phyloP scores from a whole-genome alignment of 1,140 invertebrate genomes.

The Amphibalanus amphitrite region DNA sequence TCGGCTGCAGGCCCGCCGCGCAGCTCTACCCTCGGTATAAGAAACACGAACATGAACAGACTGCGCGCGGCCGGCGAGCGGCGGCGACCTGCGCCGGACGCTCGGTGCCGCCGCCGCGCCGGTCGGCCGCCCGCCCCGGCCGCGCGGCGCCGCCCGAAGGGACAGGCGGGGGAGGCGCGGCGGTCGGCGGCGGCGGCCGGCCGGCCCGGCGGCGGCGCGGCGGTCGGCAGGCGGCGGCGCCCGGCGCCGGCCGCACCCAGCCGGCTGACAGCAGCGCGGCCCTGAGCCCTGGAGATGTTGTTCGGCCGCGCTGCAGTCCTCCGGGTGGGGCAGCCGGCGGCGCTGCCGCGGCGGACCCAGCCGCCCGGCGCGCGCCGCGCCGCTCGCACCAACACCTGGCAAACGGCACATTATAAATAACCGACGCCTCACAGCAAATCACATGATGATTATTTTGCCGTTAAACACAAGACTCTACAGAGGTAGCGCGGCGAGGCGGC shows the following conservation, averaged over 20 bases:
- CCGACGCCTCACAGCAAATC: constrained; percentile 1
- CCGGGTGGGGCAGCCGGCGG: not conserved
- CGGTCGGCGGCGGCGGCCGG: too few relatives aligned
- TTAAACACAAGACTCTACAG: not conserved
- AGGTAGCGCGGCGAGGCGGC: not conserved
- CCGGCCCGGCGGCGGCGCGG: too few relatives aligned
- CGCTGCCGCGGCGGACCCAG: not conserved
- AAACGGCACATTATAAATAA: not conserved
- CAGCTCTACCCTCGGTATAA: not conserved
- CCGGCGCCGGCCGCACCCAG: not conserved
- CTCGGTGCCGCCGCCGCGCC: too few relatives aligned
- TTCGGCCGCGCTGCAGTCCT: not conserved
- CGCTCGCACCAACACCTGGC: not conserved
- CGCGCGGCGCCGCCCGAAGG: not conserved
- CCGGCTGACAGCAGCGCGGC: not conserved
- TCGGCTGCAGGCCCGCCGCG: too few relatives aligned
- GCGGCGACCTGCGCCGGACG: too few relatives aligned
- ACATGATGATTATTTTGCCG: constrained; percentile 1
- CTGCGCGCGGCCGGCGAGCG: not conserved
- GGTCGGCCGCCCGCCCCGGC: too few relatives aligned
- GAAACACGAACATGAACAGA: not conserved
- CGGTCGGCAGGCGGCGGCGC: not conserved
- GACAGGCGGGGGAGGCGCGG: not conserved
- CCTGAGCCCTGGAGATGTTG: not conserved
- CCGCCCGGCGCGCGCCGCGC: too few relatives aligned